Conservation (phyloP, 1,140 invertebrate genomes). For the Trichonephila clavata region DNA sequence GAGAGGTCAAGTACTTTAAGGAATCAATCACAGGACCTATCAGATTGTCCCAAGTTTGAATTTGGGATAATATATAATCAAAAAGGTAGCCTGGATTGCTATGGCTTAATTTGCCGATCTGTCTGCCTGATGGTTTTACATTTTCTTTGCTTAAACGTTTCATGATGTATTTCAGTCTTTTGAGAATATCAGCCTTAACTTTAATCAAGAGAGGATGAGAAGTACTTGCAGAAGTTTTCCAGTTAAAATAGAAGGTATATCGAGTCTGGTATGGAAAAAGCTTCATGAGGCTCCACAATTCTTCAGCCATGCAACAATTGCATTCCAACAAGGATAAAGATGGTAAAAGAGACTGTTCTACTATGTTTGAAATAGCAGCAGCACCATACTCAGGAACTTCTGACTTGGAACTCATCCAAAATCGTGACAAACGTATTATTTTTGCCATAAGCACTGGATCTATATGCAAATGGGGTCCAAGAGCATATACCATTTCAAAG, state of each 20-base stretch:
- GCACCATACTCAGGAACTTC: constrained; percentile 39
- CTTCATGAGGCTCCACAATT: constrained; percentile 95
- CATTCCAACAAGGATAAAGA: constrained; percentile 94
- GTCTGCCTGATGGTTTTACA: constrained; percentile 96
- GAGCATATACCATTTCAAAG: constrained; percentile 91
- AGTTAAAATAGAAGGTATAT: constrained; percentile 84
- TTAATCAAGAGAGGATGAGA: constrained; percentile 91
- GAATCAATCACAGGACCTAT: constrained; percentile 98
- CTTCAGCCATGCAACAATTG: constrained; percentile 97
- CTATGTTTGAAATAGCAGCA: constrained; percentile 80
- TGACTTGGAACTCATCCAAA: constrained; percentile 72
- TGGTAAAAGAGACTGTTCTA: constrained; percentile 94
- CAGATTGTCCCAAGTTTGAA: constrained; percentile 98
- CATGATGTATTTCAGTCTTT: constrained; percentile 97
- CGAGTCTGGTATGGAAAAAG: constrained; percentile 95
- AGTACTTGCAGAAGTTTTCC: constrained; percentile 94
- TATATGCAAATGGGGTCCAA: constrained; percentile 93
- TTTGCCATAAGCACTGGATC: constrained; percentile 90
- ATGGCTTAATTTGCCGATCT: constrained; percentile 98
- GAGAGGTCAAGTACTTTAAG: constrained; percentile 96
- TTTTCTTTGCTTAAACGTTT: constrained; percentile 99
- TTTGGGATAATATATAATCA: constrained; percentile 96
- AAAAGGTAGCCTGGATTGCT: constrained; percentile 97
- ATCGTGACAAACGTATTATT: constrained; percentile 81
- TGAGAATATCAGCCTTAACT: constrained; percentile 91